Evolutionary conservation across 1,140 invertebrate genomes (phyloP), one percentile per base, ranked within the genome.

Genomic region (Zaprionus kolodkinae): DNA sequence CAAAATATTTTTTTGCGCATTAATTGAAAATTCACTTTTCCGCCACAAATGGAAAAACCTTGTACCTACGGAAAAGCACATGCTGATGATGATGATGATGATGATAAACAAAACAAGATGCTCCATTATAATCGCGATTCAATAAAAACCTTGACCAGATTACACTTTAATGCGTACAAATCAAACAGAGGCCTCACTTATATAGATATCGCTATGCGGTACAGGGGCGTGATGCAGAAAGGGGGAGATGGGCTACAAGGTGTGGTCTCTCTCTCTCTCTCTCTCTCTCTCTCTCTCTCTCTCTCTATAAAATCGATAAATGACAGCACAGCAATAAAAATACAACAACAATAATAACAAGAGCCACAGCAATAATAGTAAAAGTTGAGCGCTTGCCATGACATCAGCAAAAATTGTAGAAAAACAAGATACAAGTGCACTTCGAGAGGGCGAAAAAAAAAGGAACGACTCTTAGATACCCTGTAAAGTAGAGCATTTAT

Each of bases 241-340:
- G 43, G 48, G 11, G n/a, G n/a, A n/a, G n/a, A n/a, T n/a, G n/a
- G n/a, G n/a, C n/a, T n/a, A n/a, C n/a, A n/a, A n/a, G n/a, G n/a
- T n/a, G n/a, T n/a, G n/a, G n/a, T n/a, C 21, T 21, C 21, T 21
- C 21, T 21, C 21, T 21, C 21, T 21, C 21, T 13, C 40, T 50
- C 45, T 12, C 84, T 83, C 21, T 21, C 21, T 21, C 21, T 21
- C 21, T 21, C 21, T 21, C 21, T 21, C 21, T 21, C 21, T 13
- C 40, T 50, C 45, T 12, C 84, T 83, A 83, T 79, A 88, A 87
- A 87, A 87, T 87, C 83, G 84, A 87, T 87, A 87, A 72, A 88
- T 88, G 79, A 88, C 83, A 88, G 78, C 84, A 88, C 72, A 87
- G 63, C 84, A 74, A 87, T 86, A 87, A 86, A 86, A 79, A 65